Conservation (phyloP, 2,888 invertebrate genomes). For the Archips crataeganus region DNA sequence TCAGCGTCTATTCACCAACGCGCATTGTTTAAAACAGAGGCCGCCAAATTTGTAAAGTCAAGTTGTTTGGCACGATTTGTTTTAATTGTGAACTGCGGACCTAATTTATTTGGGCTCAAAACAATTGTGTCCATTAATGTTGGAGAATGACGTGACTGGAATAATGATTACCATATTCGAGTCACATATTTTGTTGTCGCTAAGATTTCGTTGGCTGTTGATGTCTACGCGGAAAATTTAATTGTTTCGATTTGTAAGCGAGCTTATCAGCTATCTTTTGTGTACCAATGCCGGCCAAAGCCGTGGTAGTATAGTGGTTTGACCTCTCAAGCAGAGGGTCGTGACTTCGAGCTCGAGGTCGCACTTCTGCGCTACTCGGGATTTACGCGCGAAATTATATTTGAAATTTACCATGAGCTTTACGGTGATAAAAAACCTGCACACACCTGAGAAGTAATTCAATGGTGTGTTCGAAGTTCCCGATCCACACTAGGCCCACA, state of each 20-base stretch:
- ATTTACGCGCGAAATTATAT: no score
- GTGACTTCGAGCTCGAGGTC: no score
- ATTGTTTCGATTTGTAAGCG: not conserved
- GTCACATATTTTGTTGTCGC: not conserved
- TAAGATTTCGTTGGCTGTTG: slow-evolving; percentile 17
- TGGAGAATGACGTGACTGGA: slow-evolving; percentile 22
- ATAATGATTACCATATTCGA: not conserved
- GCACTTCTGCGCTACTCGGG: no score
- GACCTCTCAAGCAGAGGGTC: no score
- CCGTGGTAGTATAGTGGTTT: no score
- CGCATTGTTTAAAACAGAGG: slow-evolving; percentile 55
- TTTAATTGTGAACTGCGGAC: slow-evolving; percentile 51
- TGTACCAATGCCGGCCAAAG: no score
- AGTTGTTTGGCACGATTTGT: slow-evolving; percentile 50
- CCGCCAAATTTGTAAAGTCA: slow-evolving; percentile 54
- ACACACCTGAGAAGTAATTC: no score
- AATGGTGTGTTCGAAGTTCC: no score
- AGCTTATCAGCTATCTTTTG: no score
- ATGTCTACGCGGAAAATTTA: not conserved
- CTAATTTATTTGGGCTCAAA: slow-evolving; percentile 48
- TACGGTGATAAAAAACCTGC: no score
- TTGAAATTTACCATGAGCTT: no score
- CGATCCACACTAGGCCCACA: no score
- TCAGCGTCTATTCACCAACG: slow-evolving; percentile 57
- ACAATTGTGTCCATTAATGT: slow-evolving; percentile 43